phyloP scores from a whole-genome alignment of 2,888 invertebrate species.

The Eubasilissa splendida region DNA sequence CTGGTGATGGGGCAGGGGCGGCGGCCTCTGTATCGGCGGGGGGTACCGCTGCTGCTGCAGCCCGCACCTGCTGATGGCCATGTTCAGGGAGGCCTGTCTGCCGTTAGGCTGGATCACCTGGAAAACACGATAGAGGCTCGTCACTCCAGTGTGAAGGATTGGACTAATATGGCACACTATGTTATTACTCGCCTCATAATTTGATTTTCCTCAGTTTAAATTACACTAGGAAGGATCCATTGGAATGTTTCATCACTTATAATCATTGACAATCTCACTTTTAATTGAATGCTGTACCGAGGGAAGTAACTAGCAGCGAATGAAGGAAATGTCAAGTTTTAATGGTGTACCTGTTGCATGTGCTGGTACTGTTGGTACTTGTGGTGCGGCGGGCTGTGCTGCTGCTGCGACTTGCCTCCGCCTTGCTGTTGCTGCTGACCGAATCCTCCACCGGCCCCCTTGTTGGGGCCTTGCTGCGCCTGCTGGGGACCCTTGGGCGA shows the following conservation, averaged over 20 bases:
- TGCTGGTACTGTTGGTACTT: slow-evolving; percentile 54
- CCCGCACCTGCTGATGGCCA: slow-evolving; percentile 62
- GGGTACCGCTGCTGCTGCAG: slow-evolving; percentile 68
- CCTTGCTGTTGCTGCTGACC: slow-evolving; percentile 46
- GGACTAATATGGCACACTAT: not conserved
- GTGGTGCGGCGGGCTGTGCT: slow-evolving; percentile 58
- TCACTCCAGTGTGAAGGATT: too few species aligned
- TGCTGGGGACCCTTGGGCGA: slow-evolving; percentile 58
- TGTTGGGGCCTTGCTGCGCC: slow-evolving; percentile 50
- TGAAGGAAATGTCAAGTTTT: not conserved
- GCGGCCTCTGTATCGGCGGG: slow-evolving; percentile 73
- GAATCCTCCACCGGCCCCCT: slow-evolving; percentile 57
- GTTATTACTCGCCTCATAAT: slow-evolving; percentile 31
- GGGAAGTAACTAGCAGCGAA: not conserved
- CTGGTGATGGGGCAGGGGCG: slow-evolving; percentile 61
- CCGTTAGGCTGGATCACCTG: slow-evolving; percentile 65
- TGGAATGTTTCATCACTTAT: slow-evolving; percentile 32
- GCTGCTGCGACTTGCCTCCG: slow-evolving; percentile 35
- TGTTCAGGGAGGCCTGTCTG: slow-evolving; percentile 63
- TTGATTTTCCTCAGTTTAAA: slow-evolving; percentile 41
- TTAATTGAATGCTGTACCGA: not conserved
- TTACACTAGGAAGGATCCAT: slow-evolving; percentile 52
- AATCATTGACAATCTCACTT: slow-evolving; percentile 33
- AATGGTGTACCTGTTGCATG: slow-evolving; percentile 49
- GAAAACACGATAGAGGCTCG: slow-evolving; percentile 51